Percentiles rank a stretch among this genome's conserved stretches.
Conservation (phyloP, 2,113 vertebrate genomes). For the Pelvicachromis taeniatus region DNA sequence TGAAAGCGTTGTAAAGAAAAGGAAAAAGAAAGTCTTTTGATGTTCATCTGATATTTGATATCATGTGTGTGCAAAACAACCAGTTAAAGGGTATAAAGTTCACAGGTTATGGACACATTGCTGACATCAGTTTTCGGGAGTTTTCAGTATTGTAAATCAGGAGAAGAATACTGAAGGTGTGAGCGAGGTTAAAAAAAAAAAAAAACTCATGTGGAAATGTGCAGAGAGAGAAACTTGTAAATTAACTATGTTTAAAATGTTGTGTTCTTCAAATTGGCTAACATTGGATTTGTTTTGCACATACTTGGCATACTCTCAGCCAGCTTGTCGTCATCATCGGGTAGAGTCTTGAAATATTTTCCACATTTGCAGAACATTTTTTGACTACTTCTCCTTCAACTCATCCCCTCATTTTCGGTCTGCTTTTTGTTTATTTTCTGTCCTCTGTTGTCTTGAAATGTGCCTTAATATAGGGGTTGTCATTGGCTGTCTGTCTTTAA, state of each 20-base stretch:
- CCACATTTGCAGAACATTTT: neutral
- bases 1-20: neutral
- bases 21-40: neutral
- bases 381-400: neutral
- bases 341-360: neutral
- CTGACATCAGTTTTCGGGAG: neutral
- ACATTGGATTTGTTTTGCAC: neutral
- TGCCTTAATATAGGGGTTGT: neutral
- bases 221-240: neutral
- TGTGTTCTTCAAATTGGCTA: neutral
- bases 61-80: neutral
- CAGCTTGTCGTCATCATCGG: neutral
- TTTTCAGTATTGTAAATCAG: rapidly evolving
- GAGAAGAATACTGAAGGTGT: neutral
- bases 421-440: neutral
- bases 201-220: neutral
- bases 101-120: neutral
- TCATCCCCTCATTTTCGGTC: neutral
- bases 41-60: neutral
- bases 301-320: neutral
- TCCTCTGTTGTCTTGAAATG: neutral
- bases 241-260: neutral
- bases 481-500: neutral
- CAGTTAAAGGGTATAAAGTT: neutral
- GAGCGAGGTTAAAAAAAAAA: neutral